These are phyloP conservation scores for Trichoplusia ni DNA, from an alignment of 1,140 invertebrate genomes.

Conservation along the genomic window DNA sequence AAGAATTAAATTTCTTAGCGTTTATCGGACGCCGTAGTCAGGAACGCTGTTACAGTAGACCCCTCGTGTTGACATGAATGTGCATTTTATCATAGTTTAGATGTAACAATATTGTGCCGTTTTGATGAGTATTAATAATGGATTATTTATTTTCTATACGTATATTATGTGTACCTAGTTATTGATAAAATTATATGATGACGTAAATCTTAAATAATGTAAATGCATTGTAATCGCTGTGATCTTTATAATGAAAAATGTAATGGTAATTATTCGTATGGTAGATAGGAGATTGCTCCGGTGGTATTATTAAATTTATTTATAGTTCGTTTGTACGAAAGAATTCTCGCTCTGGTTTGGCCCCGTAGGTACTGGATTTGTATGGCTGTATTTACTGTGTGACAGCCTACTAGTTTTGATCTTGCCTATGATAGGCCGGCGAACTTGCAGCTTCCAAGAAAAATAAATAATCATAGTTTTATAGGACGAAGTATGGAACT, in stretches of 20 bases:
- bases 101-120: neutral
- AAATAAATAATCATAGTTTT: too few species aligned
- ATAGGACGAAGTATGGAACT: too few species aligned
- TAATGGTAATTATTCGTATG: slow-evolving; percentile 6
- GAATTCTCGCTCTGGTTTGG: slow-evolving; percentile 11
- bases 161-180: neutral
- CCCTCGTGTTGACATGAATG: neutral
- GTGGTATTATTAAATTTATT: slow-evolving; percentile 22
- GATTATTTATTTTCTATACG: slow-evolving; percentile 4
- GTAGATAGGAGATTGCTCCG: neutral
- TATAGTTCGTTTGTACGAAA: slow-evolving; percentile 11
- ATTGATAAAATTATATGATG: slow-evolving; percentile 6
- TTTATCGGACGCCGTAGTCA: neutral
- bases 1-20: neutral
- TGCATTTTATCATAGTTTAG: neutral
- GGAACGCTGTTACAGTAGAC: neutral
- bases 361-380: slow-evolving; percentile 5
- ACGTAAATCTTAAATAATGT: slow-evolving; percentile 14
- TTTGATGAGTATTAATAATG: neutral
- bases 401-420: slow-evolving; percentile 11
- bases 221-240: slow-evolving; percentile 14
- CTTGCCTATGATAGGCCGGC: slow-evolving; percentile 7
- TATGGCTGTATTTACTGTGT: slow-evolving; percentile 4
- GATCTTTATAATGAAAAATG: slow-evolving; percentile 18
- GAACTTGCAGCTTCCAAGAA: neutral